Evolutionary conservation across 2,797 vertebrate species (phyloP), one percentile per base, ranked within the genome.

Genomic region (Austrolebias charrua): DNA sequence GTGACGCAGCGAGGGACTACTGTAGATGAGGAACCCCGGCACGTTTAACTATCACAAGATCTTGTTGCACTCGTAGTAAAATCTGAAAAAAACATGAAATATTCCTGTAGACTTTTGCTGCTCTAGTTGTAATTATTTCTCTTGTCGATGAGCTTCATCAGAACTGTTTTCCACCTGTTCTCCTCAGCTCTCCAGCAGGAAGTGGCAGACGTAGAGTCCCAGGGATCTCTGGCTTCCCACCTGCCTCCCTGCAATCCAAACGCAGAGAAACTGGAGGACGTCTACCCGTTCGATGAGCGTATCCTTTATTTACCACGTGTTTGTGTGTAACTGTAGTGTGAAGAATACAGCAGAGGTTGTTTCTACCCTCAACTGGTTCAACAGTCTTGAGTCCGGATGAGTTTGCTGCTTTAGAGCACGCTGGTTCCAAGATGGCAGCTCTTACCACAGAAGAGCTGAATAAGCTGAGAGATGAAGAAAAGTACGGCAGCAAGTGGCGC

Each of bases 231-330:
- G 13, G 86, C 91, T 0, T 4, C 86, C 12, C 93, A 93, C 75
- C 91, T 98, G 15, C 98, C 96, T 1, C 94, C 91, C 0, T 95
- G 94, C 86, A 78, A 95, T 1, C 60, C 85, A 54, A 88, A 93
- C 0, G 95, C 95, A 1, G 66, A 90, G n/a, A 92, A 47, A 43
- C 91, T 86, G 1, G 94, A 96, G 75, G 58, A 95, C 0, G 93
- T 98, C n/a, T 99, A 98, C 82, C 89, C 70, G 20, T 95, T 98
- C 71, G 91, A 95, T 16, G 87, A 94, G 54, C 69, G 96, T 98
- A 99, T 99, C 96, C 80, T 98, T 93, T n/a, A 40, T 35, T 50
- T 6, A 4, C 0, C 66, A 5, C 9, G 2, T 51, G 15, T 71
- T 2, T 46, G 7, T 71, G 29, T 46, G 12, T n/a, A 7, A 52